phyloP scores from a whole-genome alignment of 2,888 invertebrate species.

The Zelleria hepariella region DNA sequence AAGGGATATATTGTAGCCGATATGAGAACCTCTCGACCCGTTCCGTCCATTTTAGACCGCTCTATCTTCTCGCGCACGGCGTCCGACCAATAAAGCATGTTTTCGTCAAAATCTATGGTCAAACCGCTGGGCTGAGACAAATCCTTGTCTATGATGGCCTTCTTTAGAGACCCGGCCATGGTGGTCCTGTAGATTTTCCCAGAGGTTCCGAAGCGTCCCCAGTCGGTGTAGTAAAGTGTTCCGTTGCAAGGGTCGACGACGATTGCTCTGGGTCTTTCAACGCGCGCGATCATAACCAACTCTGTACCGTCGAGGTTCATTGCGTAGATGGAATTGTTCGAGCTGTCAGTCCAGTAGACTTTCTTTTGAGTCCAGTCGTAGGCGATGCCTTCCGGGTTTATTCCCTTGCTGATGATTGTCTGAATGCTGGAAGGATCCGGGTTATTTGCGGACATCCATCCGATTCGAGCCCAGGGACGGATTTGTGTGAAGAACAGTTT shows the following conservation, averaged over 20 bases:
- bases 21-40: slow-evolving; percentile 85
- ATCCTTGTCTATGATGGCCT: slow-evolving; percentile 89
- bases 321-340: slow-evolving; percentile 93
- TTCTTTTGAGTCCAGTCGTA: slow-evolving; percentile 99
- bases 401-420: slow-evolving; percentile 81
- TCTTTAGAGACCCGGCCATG: slow-evolving; percentile 95
- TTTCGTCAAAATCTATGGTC: slow-evolving; percentile 95
- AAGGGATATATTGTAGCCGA: slow-evolving; percentile 96
- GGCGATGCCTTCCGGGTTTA: slow-evolving; percentile 94
- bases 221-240: slow-evolving; percentile 94
- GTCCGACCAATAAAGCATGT: slow-evolving; percentile 97
- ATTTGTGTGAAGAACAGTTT: slow-evolving; percentile 94
- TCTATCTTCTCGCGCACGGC: slow-evolving; percentile 97
- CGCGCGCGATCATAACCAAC: slow-evolving; percentile 92
- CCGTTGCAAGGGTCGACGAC: slow-evolving; percentile 98
- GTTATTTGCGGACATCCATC: slow-evolving; percentile 81
- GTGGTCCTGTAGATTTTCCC: slow-evolving; percentile 96
- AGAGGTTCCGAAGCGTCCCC: slow-evolving; percentile 93
- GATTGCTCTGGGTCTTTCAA: slow-evolving; percentile 94
- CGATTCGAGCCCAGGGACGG: slow-evolving; percentile 90
- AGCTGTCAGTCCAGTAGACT: slow-evolving; percentile 97
- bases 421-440: slow-evolving; percentile 76
- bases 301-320: slow-evolving; percentile 93
- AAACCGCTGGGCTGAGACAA: slow-evolving; percentile 96
- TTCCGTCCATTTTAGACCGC: slow-evolving; percentile 89